Evolutionary conservation across 2,113 vertebrate genomes (phyloP), one percentile per base, ranked within the genome.

Genomic region (Danionella cerebrum): DNA sequence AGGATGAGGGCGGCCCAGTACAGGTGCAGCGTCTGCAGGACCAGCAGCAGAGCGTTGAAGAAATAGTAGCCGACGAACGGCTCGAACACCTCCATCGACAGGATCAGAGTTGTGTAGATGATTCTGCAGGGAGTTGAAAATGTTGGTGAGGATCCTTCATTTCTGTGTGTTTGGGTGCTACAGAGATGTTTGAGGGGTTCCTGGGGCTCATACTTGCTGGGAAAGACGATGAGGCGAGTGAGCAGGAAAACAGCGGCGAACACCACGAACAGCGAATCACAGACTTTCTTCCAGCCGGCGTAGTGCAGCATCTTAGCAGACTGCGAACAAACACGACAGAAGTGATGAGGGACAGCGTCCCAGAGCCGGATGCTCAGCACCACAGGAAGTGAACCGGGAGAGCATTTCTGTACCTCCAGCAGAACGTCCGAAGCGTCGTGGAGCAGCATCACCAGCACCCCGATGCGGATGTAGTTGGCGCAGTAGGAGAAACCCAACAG

Each of bases 1-100:
- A 96, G 73, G 57, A 98, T 94, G 2, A 98, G 84, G 45, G 71
- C 83, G 4, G 92, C 92, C 96, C 95, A 98, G 83, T 95, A 98
- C 47, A 95, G 3, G 10, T 97, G 92, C 27, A 98, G 88, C 47
- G 83, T 75, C 73, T 96, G 95, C 54, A 98, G 87, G 47, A 84
- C 38, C 57, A 86, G 57, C 72, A 98, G 85, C 5, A 97, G 84
- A 2, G 7, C 0, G 24, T 95, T 94, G 76, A 96, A 86, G 72
- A 95, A 92, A 77, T 97, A 98, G 75, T 94, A 97, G 48, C 89
- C 92, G 0, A 84, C 79, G 80, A 95, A 98, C 3, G 93, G 91
- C 0, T 88, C 39, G 24, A 80, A 89, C 16, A 74, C 47, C 74
- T 89, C 79, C 82, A 95, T 90, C 69, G 94, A 95, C 41, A 93